phyloP scores from a whole-genome alignment of 1,140 invertebrate species.

The Cotesia chilonis region DNA sequence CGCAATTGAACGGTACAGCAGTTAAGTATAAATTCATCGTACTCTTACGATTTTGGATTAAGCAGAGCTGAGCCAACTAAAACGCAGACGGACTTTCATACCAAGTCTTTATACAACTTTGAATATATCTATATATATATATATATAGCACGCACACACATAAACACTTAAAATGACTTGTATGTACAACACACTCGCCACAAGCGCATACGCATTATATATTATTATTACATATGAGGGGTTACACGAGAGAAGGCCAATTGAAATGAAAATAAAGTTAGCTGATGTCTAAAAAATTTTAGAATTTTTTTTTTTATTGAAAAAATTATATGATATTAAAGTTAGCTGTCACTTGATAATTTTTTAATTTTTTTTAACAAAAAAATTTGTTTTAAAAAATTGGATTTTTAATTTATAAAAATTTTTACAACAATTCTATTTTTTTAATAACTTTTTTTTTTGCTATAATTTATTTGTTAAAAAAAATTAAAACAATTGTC shows the following conservation, averaged over 20 bases:
- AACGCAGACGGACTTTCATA: not conserved
- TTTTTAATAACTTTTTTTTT: too few relatives aligned
- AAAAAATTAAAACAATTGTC: too few relatives aligned
- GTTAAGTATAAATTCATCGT: not conserved
- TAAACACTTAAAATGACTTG: not conserved
- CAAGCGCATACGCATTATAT: not conserved
- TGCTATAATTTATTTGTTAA: too few relatives aligned
- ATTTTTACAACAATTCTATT: too few relatives aligned
- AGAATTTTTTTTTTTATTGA: too few relatives aligned
- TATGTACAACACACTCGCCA: not conserved
- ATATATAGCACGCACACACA: slow-evolving; percentile 1
- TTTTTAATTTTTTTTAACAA: too few relatives aligned
- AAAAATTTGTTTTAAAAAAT: too few relatives aligned
- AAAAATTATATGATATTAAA: too few relatives aligned
- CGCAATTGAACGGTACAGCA: slow-evolving; percentile 10
- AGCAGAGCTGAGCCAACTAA: slow-evolving; percentile 3
- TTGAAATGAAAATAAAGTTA: slow-evolving; percentile 2
- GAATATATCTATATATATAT: not conserved
- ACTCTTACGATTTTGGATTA: not conserved
- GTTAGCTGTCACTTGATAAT: too few relatives aligned
- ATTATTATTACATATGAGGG: slow-evolving; percentile 13
- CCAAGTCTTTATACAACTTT: not conserved
- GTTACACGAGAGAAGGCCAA: slow-evolving; percentile 30
- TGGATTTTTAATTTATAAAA: too few relatives aligned
- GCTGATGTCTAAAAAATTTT: too few relatives aligned